A percentile compares a stretch with the other conserved stretches of the same genome.
Evolutionary conservation across 2,888 invertebrate genomes (phyloP).

Genomic region (Erebia aethiops): DNA sequence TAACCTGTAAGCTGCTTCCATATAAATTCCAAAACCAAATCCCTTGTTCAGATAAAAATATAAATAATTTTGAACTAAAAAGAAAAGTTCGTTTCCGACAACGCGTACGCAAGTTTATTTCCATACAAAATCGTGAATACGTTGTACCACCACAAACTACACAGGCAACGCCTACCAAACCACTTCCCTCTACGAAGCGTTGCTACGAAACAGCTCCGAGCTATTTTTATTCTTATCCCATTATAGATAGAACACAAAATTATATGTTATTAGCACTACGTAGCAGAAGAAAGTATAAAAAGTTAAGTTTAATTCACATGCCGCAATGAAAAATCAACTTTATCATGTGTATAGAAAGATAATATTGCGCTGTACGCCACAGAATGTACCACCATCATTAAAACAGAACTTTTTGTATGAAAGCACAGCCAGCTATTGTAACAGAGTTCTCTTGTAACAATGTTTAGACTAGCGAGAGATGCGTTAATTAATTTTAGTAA

Average conservation of each 20-base stretch:
- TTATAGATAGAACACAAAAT: slow-evolving; percentile 33
- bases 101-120: slow-evolving; percentile 31
- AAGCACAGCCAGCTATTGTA: slow-evolving; percentile 47
- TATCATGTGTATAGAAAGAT: slow-evolving; percentile 12
- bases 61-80: slow-evolving; percentile 42
- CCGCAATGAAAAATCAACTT: slow-evolving; percentile 27
- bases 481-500: slow-evolving; percentile 64
- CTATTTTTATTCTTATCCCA: slow-evolving; percentile 49
- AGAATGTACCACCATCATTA: slow-evolving; percentile 59
- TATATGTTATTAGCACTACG: slow-evolving; percentile 10
- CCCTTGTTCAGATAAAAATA: not conserved
- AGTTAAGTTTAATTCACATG: slow-evolving; percentile 5
- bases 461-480: slow-evolving; percentile 69
- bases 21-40: not conserved
- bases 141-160: slow-evolving; percentile 55
- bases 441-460: slow-evolving; percentile 59
- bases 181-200: slow-evolving; percentile 55
- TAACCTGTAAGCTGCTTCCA: no score
- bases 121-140: slow-evolving; percentile 62
- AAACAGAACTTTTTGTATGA: slow-evolving; percentile 63
- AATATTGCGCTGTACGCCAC: slow-evolving; percentile 26
- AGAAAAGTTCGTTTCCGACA: slow-evolving; percentile 44
- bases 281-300: slow-evolving; percentile 29
- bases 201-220: slow-evolving; percentile 31
- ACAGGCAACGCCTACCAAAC: slow-evolving; percentile 71